These are phyloP conservation scores for Ctenopoma multispine DNA, from an alignment of 2,797 vertebrate genomes.

Conservation along the genomic window DNA sequence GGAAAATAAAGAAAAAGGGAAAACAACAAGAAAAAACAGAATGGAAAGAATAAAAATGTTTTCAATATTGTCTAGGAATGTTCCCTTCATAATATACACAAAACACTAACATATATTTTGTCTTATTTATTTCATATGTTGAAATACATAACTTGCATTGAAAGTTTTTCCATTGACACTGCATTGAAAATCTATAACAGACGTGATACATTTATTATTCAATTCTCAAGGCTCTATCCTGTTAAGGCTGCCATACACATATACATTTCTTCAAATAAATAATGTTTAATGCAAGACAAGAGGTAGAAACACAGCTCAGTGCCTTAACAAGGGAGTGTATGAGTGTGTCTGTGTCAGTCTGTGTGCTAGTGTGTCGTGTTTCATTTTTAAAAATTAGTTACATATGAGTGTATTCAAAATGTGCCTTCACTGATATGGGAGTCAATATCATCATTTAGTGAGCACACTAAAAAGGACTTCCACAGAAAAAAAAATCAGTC, in stretches of 20 bases:
- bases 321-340: slow-evolving; percentile 56
- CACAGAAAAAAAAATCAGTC: slow-evolving; percentile 36
- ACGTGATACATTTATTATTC: slow-evolving; percentile 76
- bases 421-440: slow-evolving; percentile 53
- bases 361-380: slow-evolving; percentile 41
- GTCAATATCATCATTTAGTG: slow-evolving; percentile 52
- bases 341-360: slow-evolving; percentile 37
- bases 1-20: neutral
- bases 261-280: slow-evolving; percentile 78
- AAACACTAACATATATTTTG: slow-evolving; percentile 48
- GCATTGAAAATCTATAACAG: slow-evolving; percentile 76
- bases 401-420: slow-evolving; percentile 60
- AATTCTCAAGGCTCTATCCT: slow-evolving; percentile 70
- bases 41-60: neutral
- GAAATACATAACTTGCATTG: slow-evolving; percentile 83
- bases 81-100: slow-evolving; percentile 12
- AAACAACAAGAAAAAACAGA: neutral
- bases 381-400: slow-evolving; percentile 57
- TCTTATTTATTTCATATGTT: slow-evolving; percentile 83
- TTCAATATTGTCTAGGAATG: neutral
- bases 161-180: slow-evolving; percentile 74
- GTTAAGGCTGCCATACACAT: slow-evolving; percentile 76
- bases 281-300: slow-evolving; percentile 80
- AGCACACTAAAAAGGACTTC: slow-evolving; percentile 52
- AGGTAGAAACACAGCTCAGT: slow-evolving; percentile 84